Evolutionary conservation across 2,888 invertebrate species (phyloP), one percentile per base, ranked within the genome.

Genomic region (Microplitis deprimator): DNA sequence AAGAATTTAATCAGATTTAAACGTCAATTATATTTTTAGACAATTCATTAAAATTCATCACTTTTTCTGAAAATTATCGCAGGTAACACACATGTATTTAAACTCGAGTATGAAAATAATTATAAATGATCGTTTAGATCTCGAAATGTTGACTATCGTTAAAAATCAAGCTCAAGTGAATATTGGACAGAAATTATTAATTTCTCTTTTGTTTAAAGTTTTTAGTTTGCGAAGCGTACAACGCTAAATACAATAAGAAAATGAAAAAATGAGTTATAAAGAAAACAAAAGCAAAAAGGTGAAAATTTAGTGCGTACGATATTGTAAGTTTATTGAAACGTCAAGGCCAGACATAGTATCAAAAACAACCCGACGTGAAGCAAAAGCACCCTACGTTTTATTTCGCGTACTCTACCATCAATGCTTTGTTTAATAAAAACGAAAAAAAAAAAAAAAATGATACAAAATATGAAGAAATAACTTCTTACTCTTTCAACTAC

Each of bases 301-400:
- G 38, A 75, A 75, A 80, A 78, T 62, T 75, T 77, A 75, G 78
- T 81, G 76, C 77, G 75, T 79, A 79, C 75, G 76, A 82, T 82
- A 82, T 77, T 79, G 81, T 80, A 81, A 84, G 85, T 87, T 87
- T 87, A 88, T 87, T 86, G 85, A 87, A 87, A 88, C 86, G 88
- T 87, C 87, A 87, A 81, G 81, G 79, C 82, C 88, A 87, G 87
- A 82, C 82, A 77, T 72, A 70, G 78, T 77, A 79, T 79, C 80
- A 81, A 78, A 75, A 76, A 73, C 76, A 77, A 75, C 73, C 40
- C 39, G 17, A 65, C 61, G 20, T 59, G 74, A 74, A 39, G 29
- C 68, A 20, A 68, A 68, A 40, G 74, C 68, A 61, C 60, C 40
- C 60, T 61, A 74, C 68, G 17, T 60, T 67, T 65, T 38, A 67